Conservation (phyloP, 2,113 vertebrate species). For the Leptosomus discolor region DNA sequence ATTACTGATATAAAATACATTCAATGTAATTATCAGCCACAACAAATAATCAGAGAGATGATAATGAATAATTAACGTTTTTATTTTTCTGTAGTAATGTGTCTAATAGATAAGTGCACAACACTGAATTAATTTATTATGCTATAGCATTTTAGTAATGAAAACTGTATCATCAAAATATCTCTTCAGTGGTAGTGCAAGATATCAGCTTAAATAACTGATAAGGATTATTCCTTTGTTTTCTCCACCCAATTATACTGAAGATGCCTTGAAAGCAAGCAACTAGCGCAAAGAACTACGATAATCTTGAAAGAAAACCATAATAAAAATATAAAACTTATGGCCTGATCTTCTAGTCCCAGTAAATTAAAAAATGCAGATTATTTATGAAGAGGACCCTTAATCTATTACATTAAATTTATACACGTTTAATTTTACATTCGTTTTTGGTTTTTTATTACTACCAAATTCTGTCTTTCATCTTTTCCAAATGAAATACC, state of each 20-base stretch:
- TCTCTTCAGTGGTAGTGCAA: constrained; percentile 78
- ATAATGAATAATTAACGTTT: constrained; percentile 99
- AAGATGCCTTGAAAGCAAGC: constrained; percentile 38
- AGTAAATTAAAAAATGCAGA: neutral
- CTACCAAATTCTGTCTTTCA: neutral
- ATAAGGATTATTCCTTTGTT: constrained; percentile 75
- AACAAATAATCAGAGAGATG: constrained; percentile 97
- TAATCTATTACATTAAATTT: neutral
- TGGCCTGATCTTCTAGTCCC: neutral
- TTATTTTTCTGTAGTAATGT: constrained; percentile 86
- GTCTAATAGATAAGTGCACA: constrained; percentile 80
- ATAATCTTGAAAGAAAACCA: constrained; percentile 3
- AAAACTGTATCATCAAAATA: constrained; percentile 75
- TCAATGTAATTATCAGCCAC: constrained; percentile 96
- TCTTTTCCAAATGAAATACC: neutral
- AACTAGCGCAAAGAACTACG: neutral
- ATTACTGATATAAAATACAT: constrained; percentile 96
- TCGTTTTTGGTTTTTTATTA: neutral
- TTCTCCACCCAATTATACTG: constrained; percentile 30
- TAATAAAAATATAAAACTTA: neutral
- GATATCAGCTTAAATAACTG: constrained; percentile 75
- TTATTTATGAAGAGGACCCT: neutral
- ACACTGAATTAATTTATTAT: constrained; percentile 82
- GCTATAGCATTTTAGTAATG: constrained; percentile 74
- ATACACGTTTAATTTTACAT: neutral